A percentile compares a stretch with the other conserved stretches of the same genome.
Conservation (phyloP, 2,113 vertebrate species). For the Cynopterus brachyotis region DNA sequence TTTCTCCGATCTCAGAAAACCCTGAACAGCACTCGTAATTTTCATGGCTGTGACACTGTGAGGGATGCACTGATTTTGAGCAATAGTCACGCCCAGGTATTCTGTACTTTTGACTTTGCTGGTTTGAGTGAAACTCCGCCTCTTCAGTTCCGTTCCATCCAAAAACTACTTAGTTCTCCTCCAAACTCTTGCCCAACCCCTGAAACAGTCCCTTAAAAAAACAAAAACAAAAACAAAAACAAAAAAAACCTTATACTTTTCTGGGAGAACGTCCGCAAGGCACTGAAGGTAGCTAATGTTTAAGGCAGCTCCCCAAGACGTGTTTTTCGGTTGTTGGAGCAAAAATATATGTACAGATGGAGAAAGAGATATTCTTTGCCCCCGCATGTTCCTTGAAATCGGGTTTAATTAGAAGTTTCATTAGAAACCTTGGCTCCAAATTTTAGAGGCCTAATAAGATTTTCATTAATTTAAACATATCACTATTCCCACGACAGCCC, state of each 20-base stretch:
- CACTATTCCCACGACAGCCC: conserved; percentile 91
- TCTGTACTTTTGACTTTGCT: conserved; percentile 52
- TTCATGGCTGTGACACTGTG: conserved; percentile 44
- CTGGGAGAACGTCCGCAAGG: conserved; percentile 57
- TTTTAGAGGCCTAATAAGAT: conserved; percentile 89
- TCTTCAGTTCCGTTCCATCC: conserved; percentile 63
- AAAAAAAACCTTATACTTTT: conserved; percentile 47
- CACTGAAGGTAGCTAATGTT: conserved; percentile 61
- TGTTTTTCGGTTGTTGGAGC: conserved; percentile 56
- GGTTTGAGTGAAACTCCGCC: conserved; percentile 51
- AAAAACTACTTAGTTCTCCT: conserved; percentile 68
- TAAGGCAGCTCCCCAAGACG: conserved; percentile 40
- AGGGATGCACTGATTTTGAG: conserved; percentile 71
- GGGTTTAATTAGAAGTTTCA: conserved; percentile 88
- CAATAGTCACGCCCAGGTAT: conserved; percentile 67
- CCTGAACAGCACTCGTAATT: conserved; percentile 56
- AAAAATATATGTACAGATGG: neutral
- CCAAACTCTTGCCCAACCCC: conserved; percentile 55
- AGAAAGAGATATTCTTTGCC: conserved; percentile 36
- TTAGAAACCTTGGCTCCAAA: conserved; percentile 87
- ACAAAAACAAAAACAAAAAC: neutral
- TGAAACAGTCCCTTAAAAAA: conserved; percentile 58
- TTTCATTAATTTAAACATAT: conserved; percentile 95
- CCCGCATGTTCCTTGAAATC: conserved; percentile 82
- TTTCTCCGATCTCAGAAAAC: conserved; percentile 80